Evolutionary conservation across 1,140 invertebrate genomes (phyloP), one percentile per base, ranked within the genome.

Genomic region (Chionoecetes opilio): DNA sequence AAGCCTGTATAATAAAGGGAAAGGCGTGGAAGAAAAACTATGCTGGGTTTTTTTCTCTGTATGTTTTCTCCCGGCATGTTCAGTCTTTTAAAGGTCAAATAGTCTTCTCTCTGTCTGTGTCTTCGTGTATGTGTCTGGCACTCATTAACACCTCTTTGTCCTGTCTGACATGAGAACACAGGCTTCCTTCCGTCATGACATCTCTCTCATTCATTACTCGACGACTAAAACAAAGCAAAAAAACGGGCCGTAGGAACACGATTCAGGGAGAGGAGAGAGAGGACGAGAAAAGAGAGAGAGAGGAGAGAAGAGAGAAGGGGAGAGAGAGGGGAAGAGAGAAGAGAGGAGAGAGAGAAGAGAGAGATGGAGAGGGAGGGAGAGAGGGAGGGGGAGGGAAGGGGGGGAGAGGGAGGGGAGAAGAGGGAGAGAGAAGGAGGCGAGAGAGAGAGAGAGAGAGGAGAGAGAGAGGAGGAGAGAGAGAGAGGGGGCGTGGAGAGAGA

Each of bases 111-210:
- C 46, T 53, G 11, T 53, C 46, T 53, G 11, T 53, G 21, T n/a
- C 63, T 75, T 26, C 6, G 0, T 26, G 63, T 26, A 75, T 26
- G 63, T 75, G 63, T 75, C 63, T 75, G 63, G 63, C n/a, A 6
- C 63, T 75, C 63, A 75, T 75, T 75, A 75, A 75, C 63, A 75
- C 63, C 63, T 75, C 63, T 75, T 75, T 75, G 63, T 75, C 63
- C 63, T 75, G n/a, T 26, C 11, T 75, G 63, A 75, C 63, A 75
- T 17, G 63, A n/a, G 63, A 75, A 75, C 63, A 75, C 63, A 75
- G 63, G 21, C 63, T 75, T 75, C 63, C 63, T 75, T 75, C 63
- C 63, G 63, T 75, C 6, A 75, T 75, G 63, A 17, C 63, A n/a
- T 75, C 63, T 0, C n/a, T 17, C 63, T n/a, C 26, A 75, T 75